Evolutionary conservation across 2,888 invertebrate species (phyloP), one percentile per base, ranked within the genome.

Genomic region (Agrypnus murinus): DNA sequence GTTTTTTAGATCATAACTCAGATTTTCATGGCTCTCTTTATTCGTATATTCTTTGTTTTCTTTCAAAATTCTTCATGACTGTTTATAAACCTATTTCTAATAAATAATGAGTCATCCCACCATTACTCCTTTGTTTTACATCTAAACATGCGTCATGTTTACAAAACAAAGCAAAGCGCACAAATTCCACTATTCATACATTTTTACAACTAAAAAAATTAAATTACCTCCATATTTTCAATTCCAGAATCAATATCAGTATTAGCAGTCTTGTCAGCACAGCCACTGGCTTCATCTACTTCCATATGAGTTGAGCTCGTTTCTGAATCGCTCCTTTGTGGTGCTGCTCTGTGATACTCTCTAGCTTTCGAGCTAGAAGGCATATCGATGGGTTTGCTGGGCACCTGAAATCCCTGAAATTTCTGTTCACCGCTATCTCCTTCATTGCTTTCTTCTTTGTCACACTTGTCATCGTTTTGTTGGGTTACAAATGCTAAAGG

Each of bases 211-310:
- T n/a, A n/a, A n/a, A n/a, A n/a, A n/a, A n/a, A n/a, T n/a, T n/a
- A n/a, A 73, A 81, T 81, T 69, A 85, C 88, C 84, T 93, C 93
- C 93, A 93, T 93, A 77, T 91, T 92, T 83, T 93, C 93, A 79
- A 92, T 91, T 15, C 92, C 92, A 6, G 92, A 92, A 83, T 92
- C 92, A 36, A 90, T 90, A 82, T 92, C 92, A 25, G 87, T 87
- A 75, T 86, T 88, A 7, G 79, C 81, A 64, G 79, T 77, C 84
- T 88, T 81, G 83, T 85, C 85, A 6, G 78, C 82, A 68, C 81
- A 82, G 7, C 82, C 86, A 75, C 84, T 86, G 19, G 81, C 86
- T 69, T 89, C 89, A 77, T 90, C 89, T 17, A 90, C 87, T 78
- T 91, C 91, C 87, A 90, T 90, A 36, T 88, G 88, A 53, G 84